These are phyloP conservation scores for Lepus oiostolus DNA, from an alignment of 2,797 vertebrate species.

Conservation along the genomic window DNA sequence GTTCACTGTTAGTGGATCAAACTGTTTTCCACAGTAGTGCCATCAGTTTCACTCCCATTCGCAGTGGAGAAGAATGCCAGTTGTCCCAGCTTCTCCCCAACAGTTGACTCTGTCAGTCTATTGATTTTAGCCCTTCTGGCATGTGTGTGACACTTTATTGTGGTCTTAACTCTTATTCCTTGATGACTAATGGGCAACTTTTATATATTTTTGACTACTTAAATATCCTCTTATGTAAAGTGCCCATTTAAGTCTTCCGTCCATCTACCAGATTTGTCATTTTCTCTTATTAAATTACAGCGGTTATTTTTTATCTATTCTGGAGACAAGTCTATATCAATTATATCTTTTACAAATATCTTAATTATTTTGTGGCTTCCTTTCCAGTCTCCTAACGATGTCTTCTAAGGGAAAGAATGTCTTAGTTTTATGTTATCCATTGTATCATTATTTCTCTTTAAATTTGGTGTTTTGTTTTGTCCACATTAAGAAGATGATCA, in stretches of 20 bases:
- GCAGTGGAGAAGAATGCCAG: background rate
- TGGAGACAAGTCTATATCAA: background rate
- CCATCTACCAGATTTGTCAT: background rate
- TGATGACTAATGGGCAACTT: background rate
- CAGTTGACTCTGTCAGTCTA: background rate
- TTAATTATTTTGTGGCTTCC: background rate
- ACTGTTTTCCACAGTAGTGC: background rate
- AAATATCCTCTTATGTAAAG: conserved; percentile 31
- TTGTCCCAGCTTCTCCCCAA: background rate
- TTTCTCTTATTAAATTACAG: conserved; percentile 24
- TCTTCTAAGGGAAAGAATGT: conserved; percentile 9
- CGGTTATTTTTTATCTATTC: background rate
- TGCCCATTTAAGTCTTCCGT: background rate
- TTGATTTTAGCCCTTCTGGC: background rate
- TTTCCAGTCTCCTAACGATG: background rate
- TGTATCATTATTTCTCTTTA: conserved; percentile 43
- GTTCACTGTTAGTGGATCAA: background rate
- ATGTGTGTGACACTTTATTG: background rate
- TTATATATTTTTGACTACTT: background rate
- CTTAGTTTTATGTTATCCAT: background rate
- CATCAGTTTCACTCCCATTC: background rate
- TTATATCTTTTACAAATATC: conserved; percentile 34
- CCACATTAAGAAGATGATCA: background rate
- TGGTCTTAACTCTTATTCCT: conserved; percentile 26
- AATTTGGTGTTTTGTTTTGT: background rate